phyloP scores from a whole-genome alignment of 2,113 vertebrate genomes.

The Pelecanus crispus region DNA sequence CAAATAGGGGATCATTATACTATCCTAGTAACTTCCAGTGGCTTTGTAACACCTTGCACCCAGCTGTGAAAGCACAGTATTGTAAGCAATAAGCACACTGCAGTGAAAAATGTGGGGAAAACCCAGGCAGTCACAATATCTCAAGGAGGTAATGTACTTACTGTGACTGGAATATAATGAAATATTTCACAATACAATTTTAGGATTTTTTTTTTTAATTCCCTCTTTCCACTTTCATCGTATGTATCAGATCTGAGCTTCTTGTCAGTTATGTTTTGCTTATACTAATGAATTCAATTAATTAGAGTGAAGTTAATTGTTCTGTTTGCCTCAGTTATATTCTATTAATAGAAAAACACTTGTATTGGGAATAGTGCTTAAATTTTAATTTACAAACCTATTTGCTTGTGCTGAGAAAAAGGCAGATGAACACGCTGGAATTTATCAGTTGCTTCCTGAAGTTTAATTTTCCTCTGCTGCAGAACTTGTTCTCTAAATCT shows the following conservation, averaged over 20 bases:
- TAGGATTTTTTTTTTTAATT: neutral
- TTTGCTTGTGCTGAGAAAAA: conserved; percentile 72
- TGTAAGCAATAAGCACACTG: neutral
- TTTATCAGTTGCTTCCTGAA: conserved; percentile 87
- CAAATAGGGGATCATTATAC: neutral
- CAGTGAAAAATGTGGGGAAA: neutral
- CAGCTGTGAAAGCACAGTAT: neutral
- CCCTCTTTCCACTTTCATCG: neutral
- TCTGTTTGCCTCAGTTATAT: neutral
- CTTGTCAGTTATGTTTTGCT: neutral
- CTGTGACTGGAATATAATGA: neutral
- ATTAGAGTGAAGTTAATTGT: neutral
- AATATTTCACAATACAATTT: neutral
- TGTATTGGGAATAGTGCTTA: neutral
- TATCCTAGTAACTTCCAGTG: neutral
- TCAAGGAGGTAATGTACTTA: neutral
- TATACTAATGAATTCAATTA: neutral
- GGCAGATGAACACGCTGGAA: conserved; percentile 83
- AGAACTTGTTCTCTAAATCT: conserved; percentile 81
- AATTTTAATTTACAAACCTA: conserved; percentile 67
- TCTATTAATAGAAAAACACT: neutral
- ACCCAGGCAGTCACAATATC: neutral
- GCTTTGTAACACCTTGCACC: neutral
- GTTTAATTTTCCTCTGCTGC: conserved; percentile 80
- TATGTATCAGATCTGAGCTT: neutral